Base-by-base conservation (phyloP, 92 coral and sea anemone genomes). In the Umimayanthus kanabou region DNA sequence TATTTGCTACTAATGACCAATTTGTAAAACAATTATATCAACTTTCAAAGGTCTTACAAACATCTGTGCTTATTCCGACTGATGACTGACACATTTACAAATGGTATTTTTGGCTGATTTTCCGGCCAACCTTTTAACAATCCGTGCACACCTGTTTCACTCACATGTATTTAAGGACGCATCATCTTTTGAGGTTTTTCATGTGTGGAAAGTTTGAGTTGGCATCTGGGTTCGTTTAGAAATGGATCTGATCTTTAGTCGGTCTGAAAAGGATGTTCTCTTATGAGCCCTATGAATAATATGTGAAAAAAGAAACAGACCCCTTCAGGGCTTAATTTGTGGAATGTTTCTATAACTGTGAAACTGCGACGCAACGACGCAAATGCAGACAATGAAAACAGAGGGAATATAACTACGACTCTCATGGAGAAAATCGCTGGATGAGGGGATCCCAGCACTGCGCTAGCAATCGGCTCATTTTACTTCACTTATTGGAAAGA, bases 1-100 rank as follows among this genome's bases (percentile, higher is more conserved):
- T 29, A 72, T 33, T 72, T 72, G 76, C 76, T 29, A 4, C 76
- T 72, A 72, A 29, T 72, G 18, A 33, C 76, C 76, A 72, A 72
- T 72, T 72, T 72, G 76, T 72, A 72, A 72, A 72, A 25, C 76
- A 25, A 72, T 72, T 72, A 72, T 28, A 72, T 72, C 76, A 28
- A 42, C 20, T 72, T 72, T 29, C 76, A 72, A 30, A 61, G 69
- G 69, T 61, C 69, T 23, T 14, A 23, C n/a, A 61, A 61, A 61
- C 69, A 61, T 61, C 69, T 61, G 69, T 61, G 18, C 69, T 18
- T 61, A 20, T 61, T 61, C 22, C 69, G 22, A 61, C 26, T 61
- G 69, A 61, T 61, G 69, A 61, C 26, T 61, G 69, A 61, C 26
- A 61, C 6, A 1, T 7, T 1, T 61, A 61, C 69, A 61, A 23